Evolutionary conservation across 2,888 invertebrate genomes (phyloP), one percentile per base, ranked within the genome.

Genomic region (Megamerina dolium): DNA sequence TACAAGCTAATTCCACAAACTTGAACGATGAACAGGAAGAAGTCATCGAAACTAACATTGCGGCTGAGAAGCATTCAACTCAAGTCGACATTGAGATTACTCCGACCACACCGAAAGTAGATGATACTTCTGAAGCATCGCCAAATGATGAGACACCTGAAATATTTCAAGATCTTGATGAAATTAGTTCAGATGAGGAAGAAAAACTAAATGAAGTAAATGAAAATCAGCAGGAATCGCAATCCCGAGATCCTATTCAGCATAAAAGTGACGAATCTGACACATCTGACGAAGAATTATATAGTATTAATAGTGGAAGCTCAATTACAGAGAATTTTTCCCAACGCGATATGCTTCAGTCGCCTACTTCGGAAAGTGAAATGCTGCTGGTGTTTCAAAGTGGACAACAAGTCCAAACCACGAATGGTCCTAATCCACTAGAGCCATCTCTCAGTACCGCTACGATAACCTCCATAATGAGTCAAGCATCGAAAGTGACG

Each of bases 161-260:
- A 26, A 49, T 60, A 4, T 59, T 63, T n/a, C 61, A 58, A 38
- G 60, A 61, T 51, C 64, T 58, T 2, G 37, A 59, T 2, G 67
- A 66, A 12, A 58, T 59, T 16, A 61, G 56, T 34, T 51, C 58
- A 3, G 55, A 54, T 2, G 63, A 56, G 17, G 53, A 60, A 3
- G 53, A 55, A 9, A 47, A 50, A 41, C 48, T 39, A 18, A 26
- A 23, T 9, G 34, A 26, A 14, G 17, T 29, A 12, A 29, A 20
- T n/a, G 1, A 12, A n/a, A 14, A 12, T 1, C 21, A 29, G 20
- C 14, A 4, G 14, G 41, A 31, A 14, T n/a, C 12, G 4, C 41
- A 3, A 37, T 23, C 16, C 17, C 12, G 5, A 3, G 18, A 21
- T 14, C 27, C 8, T n/a, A n/a, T n/a, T n/a, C 26, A 37, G 5